Base-by-base conservation (phyloP, 2,888 invertebrate genomes). In the Siphonodentalium dalli region DNA sequence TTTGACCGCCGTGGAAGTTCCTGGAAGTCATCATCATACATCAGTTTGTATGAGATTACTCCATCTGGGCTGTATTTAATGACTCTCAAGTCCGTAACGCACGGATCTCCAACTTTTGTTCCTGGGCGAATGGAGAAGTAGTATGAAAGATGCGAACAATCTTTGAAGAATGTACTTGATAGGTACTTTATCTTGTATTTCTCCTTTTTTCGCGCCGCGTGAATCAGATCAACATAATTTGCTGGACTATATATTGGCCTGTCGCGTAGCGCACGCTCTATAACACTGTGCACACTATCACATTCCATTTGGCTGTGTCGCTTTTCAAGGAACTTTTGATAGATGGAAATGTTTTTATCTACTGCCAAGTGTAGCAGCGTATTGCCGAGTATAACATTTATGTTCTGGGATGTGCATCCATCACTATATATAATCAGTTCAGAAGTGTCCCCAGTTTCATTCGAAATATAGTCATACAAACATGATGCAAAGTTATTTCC, bases 301-400 rank as follows among this genome's bases (percentile, higher is more conserved):
- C 44, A 44, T 37, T 62, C 57, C 62, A 64, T 64, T 27, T 62
- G 54, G 6, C 58, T 62, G 39, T 64, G 64, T 5, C 63, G 61
- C 24, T 41, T 42, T 47, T 53, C 56, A 18, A 63, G 35, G 33
- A 34, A 44, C 35, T 63, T 63, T 45, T 61, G 61, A 13, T 28
- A 20, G 33, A 59, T 59, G 15, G 41, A 54, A 24, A 54, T 43
- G 18, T 49, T 40, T 27, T 42, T 42, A 9, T 51, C 42, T 13
- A 24, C 21, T 3, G 54, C 41, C 21, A 54, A 39, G 18, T 41
- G 33, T 13, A 54, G 28, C 23, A 62, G 40, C 11, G 57, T 47
- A 43, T 62, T 64, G 20, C 56, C 18, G 11, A 62, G 26, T 11
- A 35, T 47, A 37, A 44, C 46, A 43, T 61, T 61, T 26, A 60